Evolutionary conservation across 1,140 invertebrate genomes (phyloP), one percentile per base, ranked within the genome.

Genomic region (Eufriesea mexicana): DNA sequence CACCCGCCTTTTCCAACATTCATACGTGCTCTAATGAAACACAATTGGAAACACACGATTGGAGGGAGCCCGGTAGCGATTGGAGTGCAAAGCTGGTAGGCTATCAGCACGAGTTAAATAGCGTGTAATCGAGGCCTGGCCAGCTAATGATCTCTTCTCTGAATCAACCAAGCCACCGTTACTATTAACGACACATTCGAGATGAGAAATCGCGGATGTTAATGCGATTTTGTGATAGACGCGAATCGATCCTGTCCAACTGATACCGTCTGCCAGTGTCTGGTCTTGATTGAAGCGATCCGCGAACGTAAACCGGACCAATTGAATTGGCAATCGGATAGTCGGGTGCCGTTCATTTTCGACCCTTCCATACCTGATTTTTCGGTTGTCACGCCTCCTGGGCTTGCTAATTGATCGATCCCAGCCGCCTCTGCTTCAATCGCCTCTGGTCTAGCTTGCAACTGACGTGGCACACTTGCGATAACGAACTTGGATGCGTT

Each of bases 141-240:
- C 64, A 62, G 76, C 57, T 84, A 84, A 84, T 71, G 76, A 84
- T 28, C 59, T 23, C 61, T 45, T 84, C 51, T 28, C 16, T 23
- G 49, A 66, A 45, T 84, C 68, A 20, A 28, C 16, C 25, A 25
- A 9, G 16, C 23, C n/a, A 7, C 35, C 35, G 57, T 79, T 79
- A 66, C 49, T 61, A 57, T 64, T 72, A 73, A 84, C 67, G 54
- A 23, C 49, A 66, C 59, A 16, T 72, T 72, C 51, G 49, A 79
- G 57, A 70, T 57, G 62, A 83, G 79, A 68, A 85, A 79, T 79
- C 76, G 23, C 2, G 25, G 51, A 49, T 45, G 62, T 68, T 76
- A 82, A 76, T 82, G 62, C 73, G 72, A 76, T 76, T 61, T 76
- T 23, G 28, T 35, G 57, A 79, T 54, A 47, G 47, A 7, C 55